Evolutionary conservation across 1,140 invertebrate genomes (phyloP), one percentile per base, ranked within the genome.

Genomic region (Danaus plexippus): DNA sequence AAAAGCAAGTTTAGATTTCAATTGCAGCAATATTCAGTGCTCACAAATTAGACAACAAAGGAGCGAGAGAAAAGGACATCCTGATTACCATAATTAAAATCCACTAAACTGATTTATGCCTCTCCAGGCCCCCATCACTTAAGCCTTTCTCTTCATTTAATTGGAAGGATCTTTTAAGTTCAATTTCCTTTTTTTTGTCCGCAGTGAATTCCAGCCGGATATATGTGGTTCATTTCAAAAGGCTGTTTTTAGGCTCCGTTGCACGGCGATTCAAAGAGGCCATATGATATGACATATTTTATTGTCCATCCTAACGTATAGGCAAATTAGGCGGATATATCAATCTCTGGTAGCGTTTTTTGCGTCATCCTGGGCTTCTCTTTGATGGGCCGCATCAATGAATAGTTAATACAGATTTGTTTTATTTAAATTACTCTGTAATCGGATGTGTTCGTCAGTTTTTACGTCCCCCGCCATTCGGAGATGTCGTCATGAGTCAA

Each of bases 61-160:
- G 59, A 58, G 64, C 51, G 43, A 63, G 57, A 72, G 66, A 75
- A 81, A 75, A 73, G 77, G 72, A 80, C 78, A 80, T 84, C 80
- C 80, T 84, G 67, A 84, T 84, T 80, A 80, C 73, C 67, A 80
- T 84, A 81, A 84, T 81, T 81, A 84, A 84, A 75, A 74, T 71
- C 73, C 75, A 73, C 80, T 80, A 81, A 83, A 80, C 73, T 78
- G 74, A 84, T 81, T 84, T 80, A 80, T 61, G 61, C 59, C 67
- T 64, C 77, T 80, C 64, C 47, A 74, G 66, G 65, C 78, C 80
- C 80, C 73, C 77, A 82, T 81, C 75, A 75, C 71, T 78, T 74
- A 71, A 75, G 69, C 70, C 72, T 77, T 79, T 81, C 76, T 77
- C 68, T 73, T 60, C 52, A 65, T 75, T 78, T 80, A 84, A 84